These are phyloP conservation scores for Rhopalosiphum padi DNA, from an alignment of 1,140 invertebrate genomes.

Conservation along the genomic window DNA sequence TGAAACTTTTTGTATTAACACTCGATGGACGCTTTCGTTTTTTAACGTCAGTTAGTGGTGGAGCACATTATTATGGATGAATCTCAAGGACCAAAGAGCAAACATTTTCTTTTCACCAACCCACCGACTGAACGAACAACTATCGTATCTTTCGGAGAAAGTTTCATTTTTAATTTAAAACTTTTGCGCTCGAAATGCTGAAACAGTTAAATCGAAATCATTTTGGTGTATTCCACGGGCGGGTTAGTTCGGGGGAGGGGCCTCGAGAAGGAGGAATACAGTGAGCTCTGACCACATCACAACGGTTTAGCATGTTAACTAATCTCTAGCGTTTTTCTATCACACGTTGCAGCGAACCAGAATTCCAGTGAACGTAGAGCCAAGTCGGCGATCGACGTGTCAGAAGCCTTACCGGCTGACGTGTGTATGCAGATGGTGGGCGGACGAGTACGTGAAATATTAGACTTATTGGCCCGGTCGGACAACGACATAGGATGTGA, in stretches of 20 bases:
- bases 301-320: neutral
- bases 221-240: neutral
- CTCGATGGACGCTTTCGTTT: neutral
- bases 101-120: neutral
- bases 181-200: neutral
- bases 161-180: conserved; percentile 39
- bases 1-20: conserved; percentile 39
- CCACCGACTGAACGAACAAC: neutral
- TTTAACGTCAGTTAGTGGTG: neutral
- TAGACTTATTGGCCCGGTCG: conserved; percentile 10
- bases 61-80: neutral
- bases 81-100: neutral
- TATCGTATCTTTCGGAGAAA: neutral
- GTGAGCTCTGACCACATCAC: neutral
- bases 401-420: neutral
- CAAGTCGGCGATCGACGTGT: neutral
- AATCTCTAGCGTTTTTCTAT: neutral
- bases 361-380: neutral
- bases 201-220: neutral
- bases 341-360: neutral
- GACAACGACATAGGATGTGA: neutral
- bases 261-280: neutral
- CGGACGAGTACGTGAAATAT: neutral
- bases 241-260: no score
- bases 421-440: neutral